These are phyloP conservation scores for Plumapathes pennacea DNA, from an alignment of 92 coral and sea anemone genomes.

Conservation along the genomic window DNA sequence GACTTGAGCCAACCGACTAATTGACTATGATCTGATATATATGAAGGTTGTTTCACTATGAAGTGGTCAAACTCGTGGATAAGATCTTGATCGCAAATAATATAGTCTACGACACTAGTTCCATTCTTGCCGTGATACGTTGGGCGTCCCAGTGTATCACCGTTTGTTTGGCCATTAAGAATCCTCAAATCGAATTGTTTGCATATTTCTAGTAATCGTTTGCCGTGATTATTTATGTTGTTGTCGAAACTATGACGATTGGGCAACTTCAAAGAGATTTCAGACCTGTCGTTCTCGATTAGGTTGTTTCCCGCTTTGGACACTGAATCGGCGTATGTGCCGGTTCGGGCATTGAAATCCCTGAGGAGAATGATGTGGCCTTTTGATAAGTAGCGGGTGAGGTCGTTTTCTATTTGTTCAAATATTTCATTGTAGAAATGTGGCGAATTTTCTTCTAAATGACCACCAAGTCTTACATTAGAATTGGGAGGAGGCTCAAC, in stretches of 20 bases:
- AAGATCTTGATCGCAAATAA: slow-evolving; percentile 10
- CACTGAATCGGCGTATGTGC: slow-evolving; percentile 17
- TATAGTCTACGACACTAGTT: slow-evolving; percentile 25
- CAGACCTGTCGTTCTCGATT: slow-evolving; percentile 13
- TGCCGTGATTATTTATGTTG: slow-evolving; percentile 34
- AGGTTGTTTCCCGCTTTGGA: slow-evolving; percentile 26
- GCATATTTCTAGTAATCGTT: slow-evolving; percentile 43
- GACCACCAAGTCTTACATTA: too few species aligned
- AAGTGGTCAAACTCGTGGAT: slow-evolving; percentile 11
- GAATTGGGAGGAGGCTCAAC: too few species aligned
- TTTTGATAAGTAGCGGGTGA: slow-evolving; percentile 9
- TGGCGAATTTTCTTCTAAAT: slow-evolving; percentile 32
- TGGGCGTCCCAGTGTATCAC: slow-evolving; percentile 46
- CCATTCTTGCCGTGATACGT: slow-evolving; percentile 39
- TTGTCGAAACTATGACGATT: slow-evolving; percentile 30
- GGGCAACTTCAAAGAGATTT: slow-evolving; percentile 1
- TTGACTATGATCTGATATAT: slow-evolving; percentile 23
- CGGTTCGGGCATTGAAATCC: slow-evolving; percentile 44
- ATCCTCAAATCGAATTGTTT: slow-evolving; percentile 45
- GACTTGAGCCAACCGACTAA: slow-evolving; percentile 14
- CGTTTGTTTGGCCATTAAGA: slow-evolving; percentile 47
- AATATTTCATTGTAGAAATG: slow-evolving; percentile 37
- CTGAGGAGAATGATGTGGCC: slow-evolving; percentile 35
- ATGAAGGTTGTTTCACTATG: slow-evolving; percentile 32
- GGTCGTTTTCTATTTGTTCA: slow-evolving; percentile 33